Percentiles rank a stretch among this genome's conserved stretches.
These are phyloP conservation scores for Callionymus lyra DNA, from an alignment of 2,113 vertebrate genomes.

Conservation along the genomic window DNA sequence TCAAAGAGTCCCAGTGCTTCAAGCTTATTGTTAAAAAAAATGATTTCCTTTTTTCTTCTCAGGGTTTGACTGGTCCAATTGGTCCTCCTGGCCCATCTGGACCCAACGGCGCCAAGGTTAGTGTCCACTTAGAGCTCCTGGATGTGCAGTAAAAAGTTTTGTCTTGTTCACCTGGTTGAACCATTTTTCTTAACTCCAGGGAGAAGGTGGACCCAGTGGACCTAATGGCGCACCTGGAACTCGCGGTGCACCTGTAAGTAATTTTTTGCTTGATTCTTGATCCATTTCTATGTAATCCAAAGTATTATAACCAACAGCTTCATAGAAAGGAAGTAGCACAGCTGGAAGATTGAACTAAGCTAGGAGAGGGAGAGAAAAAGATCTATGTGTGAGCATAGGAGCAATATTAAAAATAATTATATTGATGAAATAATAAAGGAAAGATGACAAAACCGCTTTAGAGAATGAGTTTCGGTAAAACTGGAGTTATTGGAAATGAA, in stretches of 20 bases:
- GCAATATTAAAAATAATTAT: too few species aligned
- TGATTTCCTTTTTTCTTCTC: slow-evolving; percentile 4
- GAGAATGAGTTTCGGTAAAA: too few species aligned
- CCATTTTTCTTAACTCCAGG: slow-evolving; percentile 57
- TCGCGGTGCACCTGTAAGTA: slow-evolving; percentile 88
- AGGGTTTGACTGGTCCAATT: slow-evolving; percentile 94
- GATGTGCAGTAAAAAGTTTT: neutral
- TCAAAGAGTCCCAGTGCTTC: too few species aligned
- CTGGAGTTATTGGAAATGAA: too few species aligned
- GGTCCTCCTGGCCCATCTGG: slow-evolving; percentile 87
- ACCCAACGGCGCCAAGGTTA: slow-evolving; percentile 90
- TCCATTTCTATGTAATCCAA: neutral
- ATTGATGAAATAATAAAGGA: too few species aligned
- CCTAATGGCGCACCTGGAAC: slow-evolving; percentile 74
- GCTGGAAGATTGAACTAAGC: too few species aligned
- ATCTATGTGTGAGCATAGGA: too few species aligned
- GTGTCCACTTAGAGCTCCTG: slow-evolving; percentile 4
- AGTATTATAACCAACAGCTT: neutral
- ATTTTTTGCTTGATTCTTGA: neutral
- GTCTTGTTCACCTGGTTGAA: slow-evolving; percentile 3
- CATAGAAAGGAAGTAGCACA: too few species aligned
- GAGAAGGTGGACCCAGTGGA: slow-evolving; percentile 81
- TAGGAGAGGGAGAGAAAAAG: too few species aligned
- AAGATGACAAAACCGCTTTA: too few species aligned
- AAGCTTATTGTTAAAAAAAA: neutral